Evolutionary conservation across 2,888 invertebrate species (phyloP), one percentile per base, ranked within the genome.

Genomic region (Corbicula japonica): DNA sequence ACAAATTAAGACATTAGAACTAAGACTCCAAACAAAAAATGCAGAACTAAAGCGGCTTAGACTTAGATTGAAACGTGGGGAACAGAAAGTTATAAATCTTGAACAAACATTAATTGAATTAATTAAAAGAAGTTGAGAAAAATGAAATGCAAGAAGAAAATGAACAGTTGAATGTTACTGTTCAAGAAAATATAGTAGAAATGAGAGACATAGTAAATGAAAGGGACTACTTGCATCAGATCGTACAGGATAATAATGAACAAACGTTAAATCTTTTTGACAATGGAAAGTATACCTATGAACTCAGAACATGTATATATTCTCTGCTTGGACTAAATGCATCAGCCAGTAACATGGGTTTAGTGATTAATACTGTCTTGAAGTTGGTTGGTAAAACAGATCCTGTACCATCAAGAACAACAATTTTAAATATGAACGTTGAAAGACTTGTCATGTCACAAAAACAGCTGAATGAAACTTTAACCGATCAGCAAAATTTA

Each of bases 381-480:
- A 73, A 54, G 15, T 18, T 71, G 18, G 61, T 62, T 15, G 26
- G 38, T 8, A 63, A 62, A n/a, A 32, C 32, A 21, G 56, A 73
- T 23, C 54, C 46, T 34, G 21, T 73, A 34, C 48, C 58, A n/a
- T 26, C 73, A 34, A 65, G 56, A 21, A 44, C 63, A 23, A 73
- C 63, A 4, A 54, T 28, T 76, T 4, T 23, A 62, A 2, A 32
- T 52, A 34, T 74, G 70, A n/a, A 44, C 58, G 3, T 66, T 38
- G 1, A 74, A 74, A 66, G 80, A 76, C 8, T 54, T 81, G 10
- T 58, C 70, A 6, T 21, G 73, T 46, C 61, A 73, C 18, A 15
- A 63, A 15, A 87, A 84, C 56, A 74, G 58, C 10, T 65, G 84
- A 1, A 66, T 84, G 23, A 65, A 80, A 38, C 61, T 88, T 10